A percentile compares a stretch with the other conserved stretches of the same genome.
phyloP scores from a whole-genome alignment of 2,888 invertebrate genomes.

The Diabrotica balteata region DNA sequence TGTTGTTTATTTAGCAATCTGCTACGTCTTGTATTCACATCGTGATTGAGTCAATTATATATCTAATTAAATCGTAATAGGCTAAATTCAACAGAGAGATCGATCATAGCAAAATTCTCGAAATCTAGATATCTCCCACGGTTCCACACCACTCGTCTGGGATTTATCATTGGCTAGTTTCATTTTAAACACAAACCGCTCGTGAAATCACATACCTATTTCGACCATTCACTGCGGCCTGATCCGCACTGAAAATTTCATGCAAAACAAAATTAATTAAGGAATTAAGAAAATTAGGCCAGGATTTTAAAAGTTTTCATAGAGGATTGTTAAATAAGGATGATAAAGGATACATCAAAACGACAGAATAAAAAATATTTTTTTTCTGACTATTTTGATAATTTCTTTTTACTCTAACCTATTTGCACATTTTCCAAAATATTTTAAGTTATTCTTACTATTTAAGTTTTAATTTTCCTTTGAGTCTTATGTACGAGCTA shows the following conservation, averaged over 20 bases:
- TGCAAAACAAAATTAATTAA: constrained; percentile 20
- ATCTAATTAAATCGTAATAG: background rate
- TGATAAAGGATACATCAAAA: background rate
- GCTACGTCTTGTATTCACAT: too few species aligned
- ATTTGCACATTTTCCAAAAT: too few species aligned
- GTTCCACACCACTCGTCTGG: constrained; percentile 11
- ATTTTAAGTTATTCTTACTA: too few species aligned
- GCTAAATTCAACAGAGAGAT: constrained; percentile 2
- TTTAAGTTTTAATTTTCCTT: too few species aligned
- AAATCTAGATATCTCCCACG: background rate
- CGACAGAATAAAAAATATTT: background rate
- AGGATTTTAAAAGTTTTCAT: background rate
- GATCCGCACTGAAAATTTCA: constrained; percentile 15
- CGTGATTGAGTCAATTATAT: too few species aligned
- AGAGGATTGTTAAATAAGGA: background rate
- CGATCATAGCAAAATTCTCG: constrained; percentile 1
- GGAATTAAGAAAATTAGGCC: constrained; percentile 9
- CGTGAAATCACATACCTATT: constrained; percentile 8
- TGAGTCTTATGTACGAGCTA: too few species aligned
- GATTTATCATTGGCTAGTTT: constrained; percentile 10
- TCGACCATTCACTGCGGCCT: constrained; percentile 7
- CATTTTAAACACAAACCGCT: constrained; percentile 7
- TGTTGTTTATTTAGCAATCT: too few species aligned
- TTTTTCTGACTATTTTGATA: too few species aligned
- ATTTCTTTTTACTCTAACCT: too few species aligned